phyloP scores from a whole-genome alignment of 2,888 invertebrate genomes.

The Scaeva pyrastri region DNA sequence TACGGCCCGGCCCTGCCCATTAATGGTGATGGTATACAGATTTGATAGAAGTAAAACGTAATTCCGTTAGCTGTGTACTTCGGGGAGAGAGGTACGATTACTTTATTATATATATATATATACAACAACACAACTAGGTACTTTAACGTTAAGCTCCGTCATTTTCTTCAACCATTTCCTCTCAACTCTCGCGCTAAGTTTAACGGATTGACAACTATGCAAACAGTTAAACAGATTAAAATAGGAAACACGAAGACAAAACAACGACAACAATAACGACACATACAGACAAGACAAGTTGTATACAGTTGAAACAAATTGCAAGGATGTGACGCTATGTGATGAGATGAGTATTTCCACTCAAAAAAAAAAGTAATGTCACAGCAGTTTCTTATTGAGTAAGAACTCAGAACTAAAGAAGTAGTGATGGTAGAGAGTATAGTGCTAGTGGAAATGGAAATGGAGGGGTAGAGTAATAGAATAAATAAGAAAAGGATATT shows the following conservation, averaged over 20 bases:
- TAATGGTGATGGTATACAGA: background rate
- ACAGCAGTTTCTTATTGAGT: slow-evolving; percentile 2
- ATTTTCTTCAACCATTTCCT: slow-evolving; percentile 9
- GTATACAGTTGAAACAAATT: slow-evolving; percentile 67
- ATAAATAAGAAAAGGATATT: slow-evolving; percentile 14
- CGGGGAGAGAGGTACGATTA: background rate
- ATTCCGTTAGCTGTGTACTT: background rate
- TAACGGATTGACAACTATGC: slow-evolving; percentile 70
- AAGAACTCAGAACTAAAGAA: background rate
- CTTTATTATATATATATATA: too few species aligned
- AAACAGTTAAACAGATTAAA: slow-evolving; percentile 72
- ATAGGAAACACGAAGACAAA: slow-evolving; percentile 65
- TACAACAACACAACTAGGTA: background rate
- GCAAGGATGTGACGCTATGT: slow-evolving; percentile 72
- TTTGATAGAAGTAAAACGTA: background rate
- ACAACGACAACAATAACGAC: slow-evolving; percentile 19
- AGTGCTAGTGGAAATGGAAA: background rate
- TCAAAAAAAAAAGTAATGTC: slow-evolving; percentile 52
- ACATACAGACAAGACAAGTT: slow-evolving; percentile 30
- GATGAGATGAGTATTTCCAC: slow-evolving; percentile 64
- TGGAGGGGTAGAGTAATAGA: background rate
- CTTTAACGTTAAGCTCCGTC: slow-evolving; percentile 30
- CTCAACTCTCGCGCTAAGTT: slow-evolving; percentile 23
- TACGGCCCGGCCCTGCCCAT: too few species aligned
- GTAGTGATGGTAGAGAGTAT: background rate